Base-by-base conservation (phyloP, 1,140 invertebrate genomes). In the Ericerus pela region DNA sequence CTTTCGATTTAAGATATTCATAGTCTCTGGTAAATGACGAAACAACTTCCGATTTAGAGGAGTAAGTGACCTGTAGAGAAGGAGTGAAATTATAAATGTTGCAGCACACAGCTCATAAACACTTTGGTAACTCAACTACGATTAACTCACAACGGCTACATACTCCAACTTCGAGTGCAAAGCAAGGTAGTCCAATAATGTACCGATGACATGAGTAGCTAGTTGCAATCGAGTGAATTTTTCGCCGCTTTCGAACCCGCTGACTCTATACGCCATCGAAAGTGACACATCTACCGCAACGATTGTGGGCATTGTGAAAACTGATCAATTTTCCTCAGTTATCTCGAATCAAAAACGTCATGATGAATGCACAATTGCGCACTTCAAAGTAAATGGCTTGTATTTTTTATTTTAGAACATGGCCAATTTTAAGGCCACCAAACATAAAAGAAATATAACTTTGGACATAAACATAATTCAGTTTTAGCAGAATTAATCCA, bases 81-180 rank as follows among this genome's bases (percentile, higher is more conserved):
- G 52, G 20, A 52, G 56, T 51, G 36, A 33, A 54, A 11, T 36
- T 10, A 22, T 4, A 2, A 22, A 22, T 29, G 2, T 29, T 16
- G 4, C 4, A 11, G 27, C 2, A 36, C n/a, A 54, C 18, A 14
- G 14, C 11, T 22, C 36, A 29, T 60, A n/a, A n/a, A n/a, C n/a
- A n/a, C n/a, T n/a, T n/a, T n/a, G n/a, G n/a, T n/a, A 5, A 14
- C 1, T 36, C 14, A 33, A 22, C 38, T 5, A 29, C 8, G 4
- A 30, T 43, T 12, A 62, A 65, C 67, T 72, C 71, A 95, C 85
- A 70, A 96, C 68, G n/a, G 90, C 77, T 10, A 89, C 82, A 73
- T 93, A 92, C 72, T 96, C 93, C 51, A 96, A 66, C 73, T 88
- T 93, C 11, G 81, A 84, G 66, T 90, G 81, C 1, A 74, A 64